phyloP scores from a whole-genome alignment of 1,140 invertebrate species.

The Drosophila eugracilis region DNA sequence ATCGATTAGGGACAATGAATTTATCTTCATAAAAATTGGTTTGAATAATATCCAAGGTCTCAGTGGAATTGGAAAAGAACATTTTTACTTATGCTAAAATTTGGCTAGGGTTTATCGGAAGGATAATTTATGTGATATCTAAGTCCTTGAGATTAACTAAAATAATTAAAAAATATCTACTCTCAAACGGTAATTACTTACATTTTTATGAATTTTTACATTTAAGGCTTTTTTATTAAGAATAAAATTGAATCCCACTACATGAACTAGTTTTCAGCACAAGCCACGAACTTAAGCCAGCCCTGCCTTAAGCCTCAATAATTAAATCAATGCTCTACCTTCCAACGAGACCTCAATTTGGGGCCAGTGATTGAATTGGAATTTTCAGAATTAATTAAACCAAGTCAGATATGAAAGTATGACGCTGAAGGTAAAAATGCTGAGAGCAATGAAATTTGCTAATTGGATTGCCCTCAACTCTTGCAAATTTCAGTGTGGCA shows the following conservation, averaged over 20 bases:
- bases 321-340: constrained; percentile 39
- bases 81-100: too few relatives aligned
- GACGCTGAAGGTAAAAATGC: constrained; percentile 28
- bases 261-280: background rate
- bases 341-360: constrained; percentile 32
- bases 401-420: constrained; percentile 33
- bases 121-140: too few relatives aligned
- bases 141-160: too few relatives aligned
- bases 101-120: background rate
- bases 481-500: constrained; percentile 10
- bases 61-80: too few relatives aligned
- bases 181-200: too few relatives aligned
- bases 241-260: too few relatives aligned
- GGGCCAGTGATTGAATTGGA: constrained; percentile 34
- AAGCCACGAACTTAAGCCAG: constrained; percentile 14
- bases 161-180: too few relatives aligned
- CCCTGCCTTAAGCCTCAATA: constrained; percentile 15
- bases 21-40: background rate
- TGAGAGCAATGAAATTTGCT: constrained; percentile 42
- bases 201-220: too few relatives aligned
- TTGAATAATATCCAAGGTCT: background rate
- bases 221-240: too few relatives aligned
- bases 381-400: constrained; percentile 44
- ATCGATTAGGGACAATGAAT: constrained; percentile 23
- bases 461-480: constrained; percentile 33